Percentiles rank a stretch among this genome's conserved stretches.
Conservation (phyloP, 2,888 invertebrate species). For the Auanema sp. region DNA sequence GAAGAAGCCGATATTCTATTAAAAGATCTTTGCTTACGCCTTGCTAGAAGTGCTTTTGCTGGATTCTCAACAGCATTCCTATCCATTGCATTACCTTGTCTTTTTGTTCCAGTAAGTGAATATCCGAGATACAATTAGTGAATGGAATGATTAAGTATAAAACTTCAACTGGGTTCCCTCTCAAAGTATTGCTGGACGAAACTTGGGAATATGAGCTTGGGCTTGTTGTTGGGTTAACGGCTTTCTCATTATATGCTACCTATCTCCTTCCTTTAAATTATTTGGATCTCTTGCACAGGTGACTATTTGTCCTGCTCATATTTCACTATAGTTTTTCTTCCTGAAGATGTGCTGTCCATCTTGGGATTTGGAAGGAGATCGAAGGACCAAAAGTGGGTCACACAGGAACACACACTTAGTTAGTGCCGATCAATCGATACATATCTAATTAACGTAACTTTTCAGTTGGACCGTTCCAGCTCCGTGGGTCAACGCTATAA, state of each 20-base stretch:
- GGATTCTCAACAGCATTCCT: conserved; percentile 85
- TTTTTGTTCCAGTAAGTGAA: conserved; percentile 78
- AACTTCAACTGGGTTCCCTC: conserved; percentile 47
- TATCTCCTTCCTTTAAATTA: conserved; percentile 76
- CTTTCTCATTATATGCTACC: conserved; percentile 78
- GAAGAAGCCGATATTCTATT: conserved; percentile 83
- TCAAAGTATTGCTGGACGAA: conserved; percentile 50
- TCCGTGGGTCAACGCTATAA: conserved; percentile 27
- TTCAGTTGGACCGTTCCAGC: conserved; percentile 29
- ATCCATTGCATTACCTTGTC: conserved; percentile 83
- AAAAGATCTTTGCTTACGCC: conserved; percentile 83
- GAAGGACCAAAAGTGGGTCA: conserved; percentile 35
- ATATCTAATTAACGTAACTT: background rate
- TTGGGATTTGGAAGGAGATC: conserved; percentile 77
- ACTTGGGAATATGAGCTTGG: conserved; percentile 50
- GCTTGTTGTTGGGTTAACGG: conserved; percentile 69
- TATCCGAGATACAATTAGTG: background rate
- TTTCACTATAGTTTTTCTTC: background rate
- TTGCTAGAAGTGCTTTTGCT: conserved; percentile 82
- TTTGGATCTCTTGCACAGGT: conserved; percentile 81
- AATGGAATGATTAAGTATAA: conserved; percentile 37
- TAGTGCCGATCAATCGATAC: background rate
- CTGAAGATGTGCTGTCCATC: conserved; percentile 73
- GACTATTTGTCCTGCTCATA: conserved; percentile 1
- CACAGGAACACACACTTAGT: conserved; percentile 26